These are phyloP conservation scores for Xenops minutus DNA, from an alignment of 2,797 vertebrate genomes.

Conservation along the genomic window DNA sequence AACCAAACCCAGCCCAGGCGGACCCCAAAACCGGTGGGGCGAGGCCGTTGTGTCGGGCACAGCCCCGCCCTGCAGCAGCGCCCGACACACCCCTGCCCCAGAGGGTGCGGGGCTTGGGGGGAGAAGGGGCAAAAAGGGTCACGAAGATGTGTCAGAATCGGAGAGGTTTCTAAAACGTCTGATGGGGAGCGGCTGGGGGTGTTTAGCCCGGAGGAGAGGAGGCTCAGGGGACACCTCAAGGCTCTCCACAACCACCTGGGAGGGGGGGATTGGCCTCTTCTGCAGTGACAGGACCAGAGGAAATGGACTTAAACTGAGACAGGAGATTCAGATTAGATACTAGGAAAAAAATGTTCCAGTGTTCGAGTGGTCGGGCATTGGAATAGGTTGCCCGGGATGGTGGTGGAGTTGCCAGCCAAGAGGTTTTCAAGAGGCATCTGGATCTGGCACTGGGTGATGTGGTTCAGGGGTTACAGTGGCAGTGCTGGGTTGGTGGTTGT, in stretches of 20 bases:
- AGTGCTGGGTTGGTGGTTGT: not conserved
- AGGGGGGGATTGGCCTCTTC: not conserved
- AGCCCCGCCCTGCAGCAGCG: too few relatives aligned
- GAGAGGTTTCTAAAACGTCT: not conserved
- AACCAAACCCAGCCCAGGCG: too few relatives aligned
- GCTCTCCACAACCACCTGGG: not conserved
- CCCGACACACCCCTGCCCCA: too few relatives aligned
- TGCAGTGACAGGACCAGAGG: too few relatives aligned
- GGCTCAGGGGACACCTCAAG: not conserved
- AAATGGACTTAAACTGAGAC: not conserved
- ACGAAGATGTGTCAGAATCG: not conserved
- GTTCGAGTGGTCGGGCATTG: not conserved
- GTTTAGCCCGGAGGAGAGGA: not conserved
- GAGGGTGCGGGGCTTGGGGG: too few relatives aligned
- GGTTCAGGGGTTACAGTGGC: not conserved
- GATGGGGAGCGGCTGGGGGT: not conserved
- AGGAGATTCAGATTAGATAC: not conserved
- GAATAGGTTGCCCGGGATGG: not conserved
- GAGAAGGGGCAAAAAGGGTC: too few relatives aligned
- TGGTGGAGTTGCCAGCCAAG: not conserved
- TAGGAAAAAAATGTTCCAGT: rapidly evolving
- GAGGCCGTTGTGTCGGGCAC: too few relatives aligned
- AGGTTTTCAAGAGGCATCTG: not conserved
- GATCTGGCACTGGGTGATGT: not conserved
- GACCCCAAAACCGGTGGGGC: too few relatives aligned